Base-by-base conservation (phyloP, 2,888 invertebrate species). In the Galerucella pusilla region DNA sequence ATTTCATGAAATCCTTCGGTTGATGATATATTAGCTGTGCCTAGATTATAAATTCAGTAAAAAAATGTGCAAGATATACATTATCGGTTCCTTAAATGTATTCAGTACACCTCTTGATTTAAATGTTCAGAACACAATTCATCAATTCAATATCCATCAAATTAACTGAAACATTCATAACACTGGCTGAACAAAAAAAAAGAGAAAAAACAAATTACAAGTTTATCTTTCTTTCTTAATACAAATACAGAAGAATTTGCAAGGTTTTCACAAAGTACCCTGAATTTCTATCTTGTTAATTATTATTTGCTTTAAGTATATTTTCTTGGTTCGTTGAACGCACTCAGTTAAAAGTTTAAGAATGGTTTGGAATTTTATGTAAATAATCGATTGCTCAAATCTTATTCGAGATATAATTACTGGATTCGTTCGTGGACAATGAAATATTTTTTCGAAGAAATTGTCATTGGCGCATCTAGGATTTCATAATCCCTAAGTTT, bases 311-410 rank as follows among this genome's bases (percentile, higher is more conserved):
- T 76, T 77, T 74, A 74, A 75, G 71, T 76, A 20, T 20, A 61
- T 74, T 70, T 68, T 67, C 68, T 70, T 73, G 64, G 78, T 80
- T 78, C 77, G 75, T 74, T 77, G 80, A 78, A 74, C 75, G 75
- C 71, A 68, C 73, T 71, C 77, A 75, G 75, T 77, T 72, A 75
- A 75, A 77, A 79, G 79, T 80, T 79, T 73, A 78, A 79, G 77
- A 81, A 79, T 82, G 81, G 79, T 82, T 81, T 82, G 81, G 82
- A 83, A 83, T 83, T 80, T 81, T 81, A 73, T 79, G 83, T 83
- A 83, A 83, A 83, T 81, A 83, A 80, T 72, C 66, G 66, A 72
- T 79, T 77, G 79, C 79, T 81, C 69, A 79, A 81, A 81, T 80
- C 80, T 80, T 79, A 75, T 81, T 80, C 80, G 75, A 78, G 80